These are phyloP conservation scores for Actinia equina DNA, from an alignment of 64 coral and sea anemone genomes.

Conservation along the genomic window DNA sequence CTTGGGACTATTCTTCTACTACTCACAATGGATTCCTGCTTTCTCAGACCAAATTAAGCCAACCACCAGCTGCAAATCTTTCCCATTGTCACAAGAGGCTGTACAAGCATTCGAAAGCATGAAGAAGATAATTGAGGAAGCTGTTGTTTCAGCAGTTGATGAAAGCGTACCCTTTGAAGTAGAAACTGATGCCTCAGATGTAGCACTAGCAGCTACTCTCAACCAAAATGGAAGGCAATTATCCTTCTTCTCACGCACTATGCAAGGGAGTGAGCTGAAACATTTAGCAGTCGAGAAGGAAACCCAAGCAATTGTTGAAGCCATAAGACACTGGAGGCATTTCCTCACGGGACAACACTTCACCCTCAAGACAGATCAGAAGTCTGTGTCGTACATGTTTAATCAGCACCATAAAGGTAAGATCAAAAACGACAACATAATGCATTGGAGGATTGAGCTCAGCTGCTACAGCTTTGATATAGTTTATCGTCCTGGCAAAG, in stretches of 20 bases:
- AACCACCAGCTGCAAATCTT: conserved; percentile 38
- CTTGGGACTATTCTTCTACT: conserved; percentile 53
- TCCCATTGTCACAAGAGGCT: conserved; percentile 20
- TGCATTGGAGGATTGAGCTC: conserved; percentile 36
- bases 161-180: conserved; percentile 57
- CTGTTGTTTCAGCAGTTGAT: conserved; percentile 24
- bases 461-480: conserved; percentile 43
- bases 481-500: conserved; percentile 45
- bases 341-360: conserved; percentile 50
- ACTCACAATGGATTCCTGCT: conserved; percentile 37
- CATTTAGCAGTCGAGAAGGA: conserved; percentile 50
- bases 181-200: conserved; percentile 57
- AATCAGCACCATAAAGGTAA: conserved; percentile 29
- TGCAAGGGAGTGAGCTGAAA: conserved; percentile 50
- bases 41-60: conserved; percentile 50
- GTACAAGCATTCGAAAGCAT: conserved; percentile 16
- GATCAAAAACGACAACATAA: conserved; percentile 53
- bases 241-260: conserved; percentile 46
- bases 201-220: conserved; percentile 46
- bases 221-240: conserved; percentile 55
- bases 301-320: conserved; percentile 26
- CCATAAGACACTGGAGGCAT: conserved; percentile 56
- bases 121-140: conserved; percentile 15
- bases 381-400: conserved; percentile 57
- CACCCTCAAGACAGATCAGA: conserved; percentile 42